Conservation (phyloP, 2,797 vertebrate species). For the Parambassis ranga region DNA sequence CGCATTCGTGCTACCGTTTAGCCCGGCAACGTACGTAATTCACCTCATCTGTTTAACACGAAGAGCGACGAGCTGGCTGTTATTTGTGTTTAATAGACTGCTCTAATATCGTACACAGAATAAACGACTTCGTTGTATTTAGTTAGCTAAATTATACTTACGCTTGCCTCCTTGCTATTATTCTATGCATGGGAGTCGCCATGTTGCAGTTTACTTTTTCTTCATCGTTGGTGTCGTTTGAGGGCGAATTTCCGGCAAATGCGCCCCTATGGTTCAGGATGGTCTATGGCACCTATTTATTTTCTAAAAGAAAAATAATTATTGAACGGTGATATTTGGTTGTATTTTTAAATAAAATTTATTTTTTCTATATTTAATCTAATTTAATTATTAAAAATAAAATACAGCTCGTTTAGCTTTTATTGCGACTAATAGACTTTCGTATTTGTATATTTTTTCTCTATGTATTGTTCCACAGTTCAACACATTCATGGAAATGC, state of each 20-base stretch:
- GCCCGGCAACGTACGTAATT: too few species aligned
- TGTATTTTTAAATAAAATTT: too few species aligned
- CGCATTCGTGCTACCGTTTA: not conserved
- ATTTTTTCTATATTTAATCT: too few species aligned
- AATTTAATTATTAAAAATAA: too few species aligned
- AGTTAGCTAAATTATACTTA: conserved; percentile 73
- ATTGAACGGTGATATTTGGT: too few species aligned
- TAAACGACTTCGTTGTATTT: rapidly evolving
- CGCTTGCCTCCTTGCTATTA: conserved; percentile 94
- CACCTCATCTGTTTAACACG: rapidly evolving
- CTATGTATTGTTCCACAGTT: too few species aligned
- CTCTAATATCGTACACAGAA: not conserved
- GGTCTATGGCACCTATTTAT: not conserved
- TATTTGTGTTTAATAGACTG: not conserved
- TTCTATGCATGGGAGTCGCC: conserved; percentile 98
- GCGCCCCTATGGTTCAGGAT: not conserved
- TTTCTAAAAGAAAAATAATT: too few species aligned
- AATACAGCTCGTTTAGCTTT: too few species aligned
- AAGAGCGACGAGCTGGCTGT: not conserved
- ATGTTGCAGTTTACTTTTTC: conserved; percentile 80
- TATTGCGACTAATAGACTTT: too few species aligned
- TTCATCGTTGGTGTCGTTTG: conserved; percentile 26
- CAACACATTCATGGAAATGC: too few species aligned
- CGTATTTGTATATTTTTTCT: too few species aligned
- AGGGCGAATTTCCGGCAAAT: not conserved